Base-by-base conservation (phyloP, 2,113 vertebrate genomes). In the Tupaia chinensis region DNA sequence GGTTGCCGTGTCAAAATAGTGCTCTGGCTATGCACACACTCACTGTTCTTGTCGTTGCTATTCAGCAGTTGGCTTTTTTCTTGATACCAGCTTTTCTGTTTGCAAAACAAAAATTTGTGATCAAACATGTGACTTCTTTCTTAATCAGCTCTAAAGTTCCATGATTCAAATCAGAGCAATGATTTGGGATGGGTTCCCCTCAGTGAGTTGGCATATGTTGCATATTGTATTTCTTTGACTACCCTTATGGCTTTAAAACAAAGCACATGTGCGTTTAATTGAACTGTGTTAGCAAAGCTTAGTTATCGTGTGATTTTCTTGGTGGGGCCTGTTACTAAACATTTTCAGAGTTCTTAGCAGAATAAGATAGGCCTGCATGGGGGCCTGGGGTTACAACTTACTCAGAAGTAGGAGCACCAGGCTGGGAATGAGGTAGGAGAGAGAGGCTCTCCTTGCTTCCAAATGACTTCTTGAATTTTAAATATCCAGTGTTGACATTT, bases 401-500 rank as follows among this genome's bases (percentile, higher is more conserved):
- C 54, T 56, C 12, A 5, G 20, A 22, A 32, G n/a, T 13, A 27
- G 54, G 32, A 72, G 56, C 12, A 22, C 20, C 66, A 44, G 76
- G 25, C 60, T 73, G 14, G 2, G 15, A 89, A 65, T 32, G 34
- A 14, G 11, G 29, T 19, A n/a, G 84, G 27, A 56, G 44, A n/a
- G 29, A 27, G 83, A 58, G 79, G 70, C 16, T 91, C 77, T 82
- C 78, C 60, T 72, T 72, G 85, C 94, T 23, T 77, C 12, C 82
- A 92, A 95, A 92, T 87, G 54, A 61, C 29, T 87, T 9, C n/a
- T 17, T 72, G 85, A 65, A 9, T 63, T 92, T 96, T 95, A 94
- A 92, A 25, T 95, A 69, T 74, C 60, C 53, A 2, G 19, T 66
- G 2, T 3, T 89, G 94, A 58, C 85, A 96, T 92, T 98, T 98